Evolutionary conservation across 2,888 invertebrate genomes (phyloP).

Genomic region (Temnothorax rugatulus): DNA sequence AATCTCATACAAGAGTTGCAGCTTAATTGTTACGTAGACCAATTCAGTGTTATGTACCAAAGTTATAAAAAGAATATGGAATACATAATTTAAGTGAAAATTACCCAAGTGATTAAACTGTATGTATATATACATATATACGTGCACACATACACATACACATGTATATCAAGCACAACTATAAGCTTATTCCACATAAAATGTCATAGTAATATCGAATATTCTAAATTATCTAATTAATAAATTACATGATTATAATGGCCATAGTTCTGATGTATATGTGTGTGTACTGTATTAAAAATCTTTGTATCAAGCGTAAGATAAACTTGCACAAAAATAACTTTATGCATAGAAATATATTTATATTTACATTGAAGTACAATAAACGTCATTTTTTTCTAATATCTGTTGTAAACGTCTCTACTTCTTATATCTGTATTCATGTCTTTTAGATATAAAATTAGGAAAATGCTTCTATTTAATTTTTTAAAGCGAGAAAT

Average conservation of each 20-base stretch:
- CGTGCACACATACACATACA: background rate
- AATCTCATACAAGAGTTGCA: conserved; percentile 10
- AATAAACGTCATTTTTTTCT: conserved; percentile 56
- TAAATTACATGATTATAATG: conserved; percentile 1
- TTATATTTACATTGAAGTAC: conserved; percentile 65
- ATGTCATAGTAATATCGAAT: conserved; percentile 2
- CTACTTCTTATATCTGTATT: background rate
- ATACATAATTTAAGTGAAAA: conserved; percentile 16
- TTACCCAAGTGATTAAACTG: background rate
- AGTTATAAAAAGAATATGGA: conserved; percentile 20
- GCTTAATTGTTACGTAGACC: conserved; percentile 10
- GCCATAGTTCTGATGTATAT: conserved; percentile 7
- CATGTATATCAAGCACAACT: background rate
- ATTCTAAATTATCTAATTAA: background rate
- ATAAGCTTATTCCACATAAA: background rate
- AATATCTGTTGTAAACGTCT: conserved; percentile 4
- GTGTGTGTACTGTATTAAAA: conserved; percentile 15
- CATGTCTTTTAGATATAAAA: conserved; percentile 6
- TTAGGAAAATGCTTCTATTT: background rate
- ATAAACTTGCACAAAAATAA: conserved; percentile 33
- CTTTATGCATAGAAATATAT: conserved; percentile 67
- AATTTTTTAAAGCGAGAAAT: background rate
- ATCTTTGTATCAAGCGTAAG: background rate
- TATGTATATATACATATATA: background rate
- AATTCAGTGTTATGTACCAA: conserved; percentile 35